Base-by-base conservation (phyloP, 2,888 invertebrate species). In the Xestia xanthographa region DNA sequence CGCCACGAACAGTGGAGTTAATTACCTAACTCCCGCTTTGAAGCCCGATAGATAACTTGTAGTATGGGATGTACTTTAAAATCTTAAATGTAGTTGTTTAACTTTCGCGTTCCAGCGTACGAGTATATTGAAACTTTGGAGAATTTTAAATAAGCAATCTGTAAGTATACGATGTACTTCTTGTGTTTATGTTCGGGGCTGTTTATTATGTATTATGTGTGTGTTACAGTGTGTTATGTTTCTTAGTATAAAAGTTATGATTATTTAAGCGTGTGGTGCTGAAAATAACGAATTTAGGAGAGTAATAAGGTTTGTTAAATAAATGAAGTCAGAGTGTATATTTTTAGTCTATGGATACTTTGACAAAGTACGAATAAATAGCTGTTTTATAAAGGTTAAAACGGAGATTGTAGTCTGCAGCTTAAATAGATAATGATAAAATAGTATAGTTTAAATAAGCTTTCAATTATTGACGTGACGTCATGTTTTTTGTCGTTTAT, bases 11-110 rank as follows among this genome's bases (percentile, higher is more conserved):
- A 87, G 80, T 79, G 69, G 83, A 90, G 91, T 89, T 91, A 92
- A 92, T 92, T 92, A 90, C 89, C 86, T 88, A 90, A 90, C 90
- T 90, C 88, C 63, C 79, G 85, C 86, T 83, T 83, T 86, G 81
- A 84, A 83, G 77, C 70, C 74, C 81, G 80, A 83, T 81, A 86
- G 86, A 83, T 79, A 87, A 83, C 78, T 84, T 79, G 78, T 84
- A 81, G 77, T 80, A 77, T 75, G 74, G 66, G 62, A 71, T 83
- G 79, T 83, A 83, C 86, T 83, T 86, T 79, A 84, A 83, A 87
- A 85, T 87, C 83, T 85, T 85, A 87, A 82, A 86, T 83, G 82
- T 87, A 82, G 65, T 82, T 84, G 77, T 86, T 87, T 82, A 77
- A 77, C 82, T 85, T 83, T 50, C 8, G 48, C 72, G 72, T 83